A percentile compares a stretch with the other conserved stretches of the same genome.
These are phyloP conservation scores for Chaetodon trifasciatus DNA, from an alignment of 2,797 vertebrate species.

Conservation along the genomic window DNA sequence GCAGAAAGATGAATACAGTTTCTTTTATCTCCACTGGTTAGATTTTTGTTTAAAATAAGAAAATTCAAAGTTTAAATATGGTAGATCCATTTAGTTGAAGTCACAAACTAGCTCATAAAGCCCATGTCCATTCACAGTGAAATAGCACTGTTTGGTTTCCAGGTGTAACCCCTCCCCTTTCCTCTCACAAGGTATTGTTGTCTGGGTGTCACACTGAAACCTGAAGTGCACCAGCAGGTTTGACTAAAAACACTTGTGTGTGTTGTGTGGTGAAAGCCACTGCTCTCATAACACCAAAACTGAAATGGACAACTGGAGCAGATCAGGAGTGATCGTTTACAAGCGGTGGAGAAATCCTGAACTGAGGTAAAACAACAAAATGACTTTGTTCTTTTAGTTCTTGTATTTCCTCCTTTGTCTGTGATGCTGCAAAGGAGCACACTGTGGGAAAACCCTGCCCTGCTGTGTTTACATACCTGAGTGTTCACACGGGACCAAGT, in stretches of 20 bases:
- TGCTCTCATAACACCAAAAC: neutral
- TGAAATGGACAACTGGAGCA: slow-evolving; percentile 65
- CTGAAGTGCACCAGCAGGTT: slow-evolving; percentile 45
- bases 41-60: neutral
- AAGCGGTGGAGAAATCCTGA: slow-evolving; percentile 68
- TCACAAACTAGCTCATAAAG: neutral
- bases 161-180: slow-evolving; percentile 35
- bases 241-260: neutral
- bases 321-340: slow-evolving; percentile 49
- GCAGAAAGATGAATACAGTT: neutral
- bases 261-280: too few relatives aligned
- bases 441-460: neutral
- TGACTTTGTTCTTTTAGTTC: neutral
- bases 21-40: neutral
- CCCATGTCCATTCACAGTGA: neutral
- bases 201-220: slow-evolving; percentile 28
- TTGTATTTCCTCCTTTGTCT: neutral
- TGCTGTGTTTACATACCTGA: neutral
- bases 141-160: neutral
- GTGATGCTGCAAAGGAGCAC: neutral
- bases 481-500: neutral
- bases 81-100: neutral
- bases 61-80: neutral
- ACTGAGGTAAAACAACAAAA: slow-evolving; percentile 56
- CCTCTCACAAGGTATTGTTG: neutral